Evolutionary conservation across 2,113 vertebrate genomes (phyloP).

Genomic region (Solenodon paradoxus): DNA sequence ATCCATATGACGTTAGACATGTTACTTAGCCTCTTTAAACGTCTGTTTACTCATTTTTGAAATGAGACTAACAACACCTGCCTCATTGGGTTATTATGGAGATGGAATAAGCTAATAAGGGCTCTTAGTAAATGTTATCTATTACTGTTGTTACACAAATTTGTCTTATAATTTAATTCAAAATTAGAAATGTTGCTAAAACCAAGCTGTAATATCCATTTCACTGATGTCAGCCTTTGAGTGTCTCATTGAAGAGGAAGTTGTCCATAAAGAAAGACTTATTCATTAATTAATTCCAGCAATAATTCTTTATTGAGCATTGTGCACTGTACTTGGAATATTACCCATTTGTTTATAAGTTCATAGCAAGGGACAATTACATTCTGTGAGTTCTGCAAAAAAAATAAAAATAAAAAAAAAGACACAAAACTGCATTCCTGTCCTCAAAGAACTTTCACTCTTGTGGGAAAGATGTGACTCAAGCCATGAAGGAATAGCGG

Average conservation of each 20-base stretch:
- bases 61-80: background rate
- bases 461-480: background rate
- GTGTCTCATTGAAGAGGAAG: background rate
- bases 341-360: background rate
- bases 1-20: background rate
- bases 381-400: background rate
- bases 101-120: background rate
- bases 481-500: background rate
- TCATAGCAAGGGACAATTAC: background rate
- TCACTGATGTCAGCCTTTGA: background rate
- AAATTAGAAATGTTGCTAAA: constrained; percentile 1
- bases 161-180: background rate
- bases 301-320: background rate
- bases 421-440: background rate
- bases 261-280: background rate
- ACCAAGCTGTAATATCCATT: background rate
- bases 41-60: constrained; percentile 1
- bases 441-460: background rate
- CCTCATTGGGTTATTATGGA: background rate
- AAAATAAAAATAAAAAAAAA: no score
- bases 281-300: background rate
- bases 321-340: background rate
- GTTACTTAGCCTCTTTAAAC: background rate
- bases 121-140: background rate
- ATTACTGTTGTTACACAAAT: background rate